phyloP scores from a whole-genome alignment of 2,113 vertebrate genomes.

The Etia nguti region DNA sequence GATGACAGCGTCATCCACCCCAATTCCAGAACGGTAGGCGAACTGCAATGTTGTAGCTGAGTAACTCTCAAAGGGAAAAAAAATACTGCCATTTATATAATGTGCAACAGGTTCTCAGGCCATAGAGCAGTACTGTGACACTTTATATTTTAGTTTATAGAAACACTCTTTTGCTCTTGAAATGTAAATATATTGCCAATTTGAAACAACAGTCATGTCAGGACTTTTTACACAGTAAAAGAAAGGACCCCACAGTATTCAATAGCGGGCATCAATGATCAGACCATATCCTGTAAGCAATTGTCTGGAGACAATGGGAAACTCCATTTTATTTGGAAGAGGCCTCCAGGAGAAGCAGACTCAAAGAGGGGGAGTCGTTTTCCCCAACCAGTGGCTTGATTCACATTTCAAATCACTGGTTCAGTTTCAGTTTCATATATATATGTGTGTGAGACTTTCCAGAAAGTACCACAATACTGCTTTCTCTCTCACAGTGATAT shows the following conservation, averaged over 20 bases:
- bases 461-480: background rate
- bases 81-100: background rate
- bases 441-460: background rate
- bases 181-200: background rate
- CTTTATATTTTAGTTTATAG: background rate
- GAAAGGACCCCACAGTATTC: background rate
- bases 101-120: background rate
- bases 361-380: background rate
- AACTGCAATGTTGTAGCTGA: background rate
- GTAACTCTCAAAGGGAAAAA: background rate
- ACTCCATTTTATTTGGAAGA: background rate
- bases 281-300: background rate
- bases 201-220: background rate
- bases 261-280: background rate
- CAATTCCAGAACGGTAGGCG: no score
- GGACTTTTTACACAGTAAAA: background rate
- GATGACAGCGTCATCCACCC: no score
- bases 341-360: background rate
- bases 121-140: background rate
- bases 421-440: background rate
- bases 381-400: background rate
- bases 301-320: background rate
- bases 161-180: background rate
- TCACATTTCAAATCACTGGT: background rate
- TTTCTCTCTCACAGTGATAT: background rate